These are phyloP conservation scores for Idris sp. DNA, from an alignment of 1,140 invertebrate species.

Conservation along the genomic window DNA sequence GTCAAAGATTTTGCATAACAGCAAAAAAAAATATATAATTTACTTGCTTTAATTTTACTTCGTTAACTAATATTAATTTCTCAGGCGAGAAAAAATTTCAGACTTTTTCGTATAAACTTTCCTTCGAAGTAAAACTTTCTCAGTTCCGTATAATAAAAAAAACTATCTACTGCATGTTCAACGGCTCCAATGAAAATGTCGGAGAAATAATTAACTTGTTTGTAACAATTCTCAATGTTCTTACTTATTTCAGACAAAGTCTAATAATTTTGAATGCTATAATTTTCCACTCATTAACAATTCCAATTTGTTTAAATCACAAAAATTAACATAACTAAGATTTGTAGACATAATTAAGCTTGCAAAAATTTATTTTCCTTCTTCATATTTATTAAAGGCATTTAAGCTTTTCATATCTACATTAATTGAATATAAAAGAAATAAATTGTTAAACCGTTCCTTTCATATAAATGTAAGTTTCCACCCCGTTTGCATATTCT, in stretches of 20 bases:
- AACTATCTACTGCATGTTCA: too few species aligned
- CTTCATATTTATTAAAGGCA: conserved; percentile 40
- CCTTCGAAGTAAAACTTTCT: too few species aligned
- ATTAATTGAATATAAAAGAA: conserved; percentile 23
- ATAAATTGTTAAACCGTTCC: conserved; percentile 47
- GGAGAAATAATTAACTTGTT: conserved; percentile 22
- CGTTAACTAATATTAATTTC: too few species aligned
- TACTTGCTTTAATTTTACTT: too few species aligned
- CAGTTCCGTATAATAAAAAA: too few species aligned
- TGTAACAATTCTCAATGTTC: conserved; percentile 31
- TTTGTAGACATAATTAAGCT: conserved; percentile 41
- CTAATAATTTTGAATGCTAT: conserved; percentile 35
- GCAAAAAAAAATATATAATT: too few species aligned
- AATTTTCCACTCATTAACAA: conserved; percentile 31
- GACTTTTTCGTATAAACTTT: too few species aligned
- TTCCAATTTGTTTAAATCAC: conserved; percentile 20
- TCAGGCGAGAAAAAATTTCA: too few species aligned
- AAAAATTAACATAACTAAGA: conserved; percentile 45
- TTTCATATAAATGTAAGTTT: conserved; percentile 35
- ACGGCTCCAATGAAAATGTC: neutral
- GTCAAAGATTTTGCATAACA: too few species aligned
- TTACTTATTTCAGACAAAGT: conserved; percentile 43
- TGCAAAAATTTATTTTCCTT: conserved; percentile 24
- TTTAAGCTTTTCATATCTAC: conserved; percentile 40
- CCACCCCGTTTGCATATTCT: conserved; percentile 34